Conservation (phyloP, 1,140 invertebrate genomes). For the Heliconius nattereri region DNA sequence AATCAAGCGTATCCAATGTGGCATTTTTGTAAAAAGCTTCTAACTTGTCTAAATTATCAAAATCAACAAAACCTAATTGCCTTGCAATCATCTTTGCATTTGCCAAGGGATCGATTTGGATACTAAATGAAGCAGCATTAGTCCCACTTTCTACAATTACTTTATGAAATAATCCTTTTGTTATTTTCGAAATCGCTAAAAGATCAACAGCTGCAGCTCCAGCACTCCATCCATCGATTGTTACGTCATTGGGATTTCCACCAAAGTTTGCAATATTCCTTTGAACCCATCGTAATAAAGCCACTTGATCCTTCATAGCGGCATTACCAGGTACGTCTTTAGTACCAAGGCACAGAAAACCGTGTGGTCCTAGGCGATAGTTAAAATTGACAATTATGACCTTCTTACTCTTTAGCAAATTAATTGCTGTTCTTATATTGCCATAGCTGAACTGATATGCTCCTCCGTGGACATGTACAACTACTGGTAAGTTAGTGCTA, state of each 20-base stretch:
- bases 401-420: conserved; percentile 41
- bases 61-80: not conserved
- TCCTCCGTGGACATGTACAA: conserved; percentile 54
- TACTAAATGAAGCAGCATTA: conserved; percentile 29
- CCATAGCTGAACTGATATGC: conserved; percentile 46
- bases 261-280: conserved; percentile 53
- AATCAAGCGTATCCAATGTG: conserved; percentile 31
- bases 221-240: conserved; percentile 52
- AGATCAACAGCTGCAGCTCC: conserved; percentile 48
- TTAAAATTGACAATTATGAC: conserved; percentile 25
- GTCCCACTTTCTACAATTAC: conserved; percentile 49
- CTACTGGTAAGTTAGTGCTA: conserved; percentile 36
- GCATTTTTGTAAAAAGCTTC: conserved; percentile 50
- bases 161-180: conserved; percentile 52
- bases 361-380: not conserved
- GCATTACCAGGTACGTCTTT: conserved; percentile 53
- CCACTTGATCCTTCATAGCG: conserved; percentile 57
- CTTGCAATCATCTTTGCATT: conserved; percentile 42
- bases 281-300: conserved; percentile 50
- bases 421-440: conserved; percentile 25
- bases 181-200: conserved; percentile 45
- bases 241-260: conserved; percentile 55
- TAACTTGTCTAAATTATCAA: conserved; percentile 40
- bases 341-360: conserved; percentile 56
- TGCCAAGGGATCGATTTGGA: conserved; percentile 47